Base-by-base conservation (phyloP, 2,888 invertebrate genomes). In the Pheosia gnoma region DNA sequence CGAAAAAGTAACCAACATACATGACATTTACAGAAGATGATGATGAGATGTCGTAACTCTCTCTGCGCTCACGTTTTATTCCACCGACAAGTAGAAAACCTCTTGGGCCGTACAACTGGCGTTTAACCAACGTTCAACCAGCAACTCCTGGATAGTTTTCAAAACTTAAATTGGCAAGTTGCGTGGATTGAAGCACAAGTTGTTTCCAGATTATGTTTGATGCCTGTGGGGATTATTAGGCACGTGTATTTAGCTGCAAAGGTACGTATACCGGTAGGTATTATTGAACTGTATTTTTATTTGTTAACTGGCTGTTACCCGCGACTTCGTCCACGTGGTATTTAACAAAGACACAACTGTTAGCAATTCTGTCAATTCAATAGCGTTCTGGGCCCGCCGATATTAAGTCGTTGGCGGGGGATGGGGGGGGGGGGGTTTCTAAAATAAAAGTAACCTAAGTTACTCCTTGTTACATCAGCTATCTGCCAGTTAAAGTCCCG, bases 101-200 rank as follows among this genome's bases (percentile, higher is more conserved):
- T 81, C 84, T 74, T 72, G 79, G 77, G 83, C 66, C 68, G 64
- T 62, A 66, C 70, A 68, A 74, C 77, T 70, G 79, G 65, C 80
- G 81, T 83, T 87, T 86, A 89, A 85, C 86, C 83, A 83, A 78
- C 82, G 79, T 79, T 85, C 82, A 86, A 83, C 74, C 74, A 70
- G 68, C 72, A 84, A 87, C 82, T 85, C 82, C 72, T 69, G 75
- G 73, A 82, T 86, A 88, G 86, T 89, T 89, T 84, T 84, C 79
- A 76, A 84, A 89, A 90, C 83, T 89, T 89, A 84, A 87, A 90
- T 90, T 88, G 81, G 80, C 62, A 83, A 83, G 83, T 83, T 86
- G 84, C 81, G 73, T 70, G 75, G 70, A 73, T 72, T 72, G 66
- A 70, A 72, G 73, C 65, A 64, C 57, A 75, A 80, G 76, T 75